Conservation (phyloP, 2,113 vertebrate genomes). For the Pantherophis guttatus region DNA sequence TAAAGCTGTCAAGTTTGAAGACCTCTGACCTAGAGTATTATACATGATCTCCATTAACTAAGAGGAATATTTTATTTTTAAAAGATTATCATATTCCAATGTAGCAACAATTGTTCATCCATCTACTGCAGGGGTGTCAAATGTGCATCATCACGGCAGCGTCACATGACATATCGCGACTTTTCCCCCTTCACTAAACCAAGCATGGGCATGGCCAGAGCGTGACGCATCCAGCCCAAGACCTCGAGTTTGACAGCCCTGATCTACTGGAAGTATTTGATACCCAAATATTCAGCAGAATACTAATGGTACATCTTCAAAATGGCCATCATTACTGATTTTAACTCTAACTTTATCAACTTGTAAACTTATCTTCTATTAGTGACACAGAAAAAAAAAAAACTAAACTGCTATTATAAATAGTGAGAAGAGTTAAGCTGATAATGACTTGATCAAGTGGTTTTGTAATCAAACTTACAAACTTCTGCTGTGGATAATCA, state of each 20-base stretch:
- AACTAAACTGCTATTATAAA: neutral
- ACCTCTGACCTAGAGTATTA: too few relatives aligned
- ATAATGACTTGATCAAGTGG: conserved; percentile 11
- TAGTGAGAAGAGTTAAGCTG: neutral
- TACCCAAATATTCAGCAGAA: neutral
- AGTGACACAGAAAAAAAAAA: neutral
- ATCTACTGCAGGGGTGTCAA: too few relatives aligned
- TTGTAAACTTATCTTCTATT: neutral
- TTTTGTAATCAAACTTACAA: conserved; percentile 12
- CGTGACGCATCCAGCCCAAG: too few relatives aligned
- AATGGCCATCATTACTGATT: neutral
- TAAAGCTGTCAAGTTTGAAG: too few relatives aligned
- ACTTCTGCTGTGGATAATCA: neutral
- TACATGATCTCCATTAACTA: neutral
- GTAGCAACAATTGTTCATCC: neutral
- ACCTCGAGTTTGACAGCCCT: too few relatives aligned
- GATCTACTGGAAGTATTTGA: neutral
- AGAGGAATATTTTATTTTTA: neutral
- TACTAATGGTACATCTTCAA: neutral
- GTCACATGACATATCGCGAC: too few relatives aligned
- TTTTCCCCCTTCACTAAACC: too few relatives aligned
- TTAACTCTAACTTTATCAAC: neutral
- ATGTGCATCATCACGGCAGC: too few relatives aligned
- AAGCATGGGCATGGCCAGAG: too few relatives aligned
- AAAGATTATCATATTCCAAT: neutral